Evolutionary conservation across 1,140 invertebrate species (phyloP).

Genomic region (Nomia melanderi): DNA sequence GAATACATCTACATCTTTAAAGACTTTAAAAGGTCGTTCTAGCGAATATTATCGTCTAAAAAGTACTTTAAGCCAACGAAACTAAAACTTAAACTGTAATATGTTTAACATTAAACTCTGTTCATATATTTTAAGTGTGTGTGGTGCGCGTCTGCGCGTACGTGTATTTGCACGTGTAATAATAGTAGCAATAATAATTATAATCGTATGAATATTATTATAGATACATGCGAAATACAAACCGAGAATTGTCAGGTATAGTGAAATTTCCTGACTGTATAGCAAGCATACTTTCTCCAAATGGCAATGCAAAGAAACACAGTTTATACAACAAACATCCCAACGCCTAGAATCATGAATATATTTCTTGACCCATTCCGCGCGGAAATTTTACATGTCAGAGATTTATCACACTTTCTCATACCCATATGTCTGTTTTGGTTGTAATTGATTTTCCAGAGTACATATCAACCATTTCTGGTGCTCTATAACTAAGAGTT

Average conservation of each 20-base stretch:
- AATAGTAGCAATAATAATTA: too few relatives aligned
- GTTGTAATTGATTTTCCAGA: constrained; percentile 93
- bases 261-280: constrained; percentile 95
- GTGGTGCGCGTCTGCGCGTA: too few relatives aligned
- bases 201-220: background rate
- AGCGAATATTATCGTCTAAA: too few relatives aligned
- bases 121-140: too few relatives aligned
- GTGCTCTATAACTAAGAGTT: constrained; percentile 94
- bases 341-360: constrained; percentile 85
- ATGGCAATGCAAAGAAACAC: constrained; percentile 95
- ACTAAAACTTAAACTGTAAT: too few relatives aligned
- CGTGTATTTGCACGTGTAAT: background rate
- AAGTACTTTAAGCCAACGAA: too few relatives aligned
- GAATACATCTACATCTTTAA: too few relatives aligned
- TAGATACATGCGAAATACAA: constrained; percentile 69
- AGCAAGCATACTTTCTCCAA: constrained; percentile 95
- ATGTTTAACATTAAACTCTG: too few relatives aligned
- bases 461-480: constrained; percentile 98
- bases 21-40: too few relatives aligned
- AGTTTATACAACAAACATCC: constrained; percentile 96
- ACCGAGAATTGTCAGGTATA: constrained; percentile 92
- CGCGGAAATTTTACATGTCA: background rate
- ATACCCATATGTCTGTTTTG: constrained; percentile 95
- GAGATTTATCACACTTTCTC: constrained; percentile 29
- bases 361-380: background rate